phyloP scores from a whole-genome alignment of 2,888 invertebrate species.

The Eueremaeus valkanovi region DNA sequence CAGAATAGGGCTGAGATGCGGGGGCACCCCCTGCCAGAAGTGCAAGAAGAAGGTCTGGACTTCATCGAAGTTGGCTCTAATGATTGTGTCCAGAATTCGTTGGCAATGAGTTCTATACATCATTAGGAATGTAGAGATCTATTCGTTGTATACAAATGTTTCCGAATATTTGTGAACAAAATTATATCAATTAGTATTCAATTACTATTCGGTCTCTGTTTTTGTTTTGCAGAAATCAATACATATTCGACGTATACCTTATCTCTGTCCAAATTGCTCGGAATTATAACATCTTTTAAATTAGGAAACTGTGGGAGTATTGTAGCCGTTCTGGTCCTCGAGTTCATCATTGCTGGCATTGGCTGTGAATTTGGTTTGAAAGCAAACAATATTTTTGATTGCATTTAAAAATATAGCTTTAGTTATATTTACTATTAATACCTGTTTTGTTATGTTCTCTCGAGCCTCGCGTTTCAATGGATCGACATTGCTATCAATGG shows the following conservation, averaged over 20 bases:
- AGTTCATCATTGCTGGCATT: neutral
- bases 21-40: slow-evolving; percentile 56
- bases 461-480: neutral
- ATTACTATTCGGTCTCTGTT: too few relatives aligned
- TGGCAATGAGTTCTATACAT: slow-evolving; percentile 58
- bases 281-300: slow-evolving; percentile 53
- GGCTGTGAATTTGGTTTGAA: neutral
- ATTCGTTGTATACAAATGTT: too few relatives aligned
- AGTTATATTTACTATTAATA: neutral
- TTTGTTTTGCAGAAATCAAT: too few relatives aligned
- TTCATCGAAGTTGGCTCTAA: slow-evolving; percentile 56
- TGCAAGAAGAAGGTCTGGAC: slow-evolving; percentile 54
- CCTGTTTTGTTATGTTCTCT: neutral
- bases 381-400: too few relatives aligned
- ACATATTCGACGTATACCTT: slow-evolving; percentile 49
- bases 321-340: slow-evolving; percentile 48
- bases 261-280: slow-evolving; percentile 50
- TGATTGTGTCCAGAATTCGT: slow-evolving; percentile 55
- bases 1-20: slow-evolving; percentile 53
- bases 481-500: neutral
- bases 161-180: too few relatives aligned
- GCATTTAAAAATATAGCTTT: too few relatives aligned
- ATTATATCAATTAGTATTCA: too few relatives aligned
- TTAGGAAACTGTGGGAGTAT: slow-evolving; percentile 55
- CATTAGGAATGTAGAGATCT: slow-evolving; percentile 55